Evolutionary conservation across 2,797 vertebrate genomes (phyloP).

Genomic region (Hydrolagus colliei): DNA sequence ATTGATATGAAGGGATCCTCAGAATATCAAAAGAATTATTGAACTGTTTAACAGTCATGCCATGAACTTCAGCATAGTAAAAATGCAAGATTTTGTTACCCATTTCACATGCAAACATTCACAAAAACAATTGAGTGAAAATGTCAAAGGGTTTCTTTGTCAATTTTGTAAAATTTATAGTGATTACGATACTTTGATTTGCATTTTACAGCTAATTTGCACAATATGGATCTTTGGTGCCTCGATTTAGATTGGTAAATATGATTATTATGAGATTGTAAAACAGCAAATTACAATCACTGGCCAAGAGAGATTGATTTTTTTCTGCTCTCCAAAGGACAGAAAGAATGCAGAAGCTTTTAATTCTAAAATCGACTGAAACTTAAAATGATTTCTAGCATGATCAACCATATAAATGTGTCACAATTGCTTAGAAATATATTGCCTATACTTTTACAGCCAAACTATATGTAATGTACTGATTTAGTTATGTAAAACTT

Average conservation of each 20-base stretch:
- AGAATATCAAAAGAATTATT: background rate
- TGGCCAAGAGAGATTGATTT: background rate
- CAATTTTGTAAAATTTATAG: background rate
- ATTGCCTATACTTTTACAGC: constrained; percentile 6
- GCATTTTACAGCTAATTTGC: background rate
- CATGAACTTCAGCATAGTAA: background rate
- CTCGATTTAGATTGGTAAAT: background rate
- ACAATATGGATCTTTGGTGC: background rate
- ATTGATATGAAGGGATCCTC: background rate
- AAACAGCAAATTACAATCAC: background rate
- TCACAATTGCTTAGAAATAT: background rate
- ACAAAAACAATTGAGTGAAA: background rate
- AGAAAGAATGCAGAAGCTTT: background rate
- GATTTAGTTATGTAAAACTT: no score
- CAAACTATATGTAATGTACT: background rate
- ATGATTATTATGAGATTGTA: background rate
- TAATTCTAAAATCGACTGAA: background rate
- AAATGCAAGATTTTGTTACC: background rate
- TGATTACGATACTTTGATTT: background rate
- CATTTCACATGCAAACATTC: background rate
- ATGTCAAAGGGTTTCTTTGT: background rate
- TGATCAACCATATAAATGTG: no score
- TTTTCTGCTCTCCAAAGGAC: background rate
- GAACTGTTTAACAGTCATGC: background rate
- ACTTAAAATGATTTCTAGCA: no score